These are phyloP conservation scores for Myotis pilosus DNA, from an alignment of 2,797 vertebrate species.

Conservation along the genomic window DNA sequence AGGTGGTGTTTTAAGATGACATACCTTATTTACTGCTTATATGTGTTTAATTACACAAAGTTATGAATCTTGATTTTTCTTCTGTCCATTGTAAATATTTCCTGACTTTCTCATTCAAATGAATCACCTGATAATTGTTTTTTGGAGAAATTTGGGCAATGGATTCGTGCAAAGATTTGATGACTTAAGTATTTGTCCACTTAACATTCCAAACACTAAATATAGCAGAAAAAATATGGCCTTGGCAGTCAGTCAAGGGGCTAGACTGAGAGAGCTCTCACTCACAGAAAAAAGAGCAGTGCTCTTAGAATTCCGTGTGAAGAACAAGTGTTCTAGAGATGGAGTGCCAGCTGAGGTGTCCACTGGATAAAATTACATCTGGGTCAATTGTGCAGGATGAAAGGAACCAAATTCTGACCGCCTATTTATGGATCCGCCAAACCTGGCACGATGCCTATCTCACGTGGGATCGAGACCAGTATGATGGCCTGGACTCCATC, in stretches of 20 bases:
- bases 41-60: background rate
- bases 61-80: background rate
- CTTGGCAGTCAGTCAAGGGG: background rate
- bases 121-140: background rate
- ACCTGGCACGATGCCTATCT: conserved; percentile 95
- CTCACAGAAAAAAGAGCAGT: background rate
- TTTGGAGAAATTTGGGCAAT: conserved; percentile 26
- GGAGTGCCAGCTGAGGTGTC: background rate
- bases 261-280: background rate
- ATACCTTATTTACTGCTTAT: background rate
- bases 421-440: conserved; percentile 96
- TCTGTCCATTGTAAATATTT: background rate
- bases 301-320: background rate
- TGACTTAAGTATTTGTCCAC: background rate
- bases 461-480: conserved; percentile 95
- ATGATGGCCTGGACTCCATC: conserved; percentile 96
- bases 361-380: conserved; percentile 34
- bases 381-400: conserved; percentile 89
- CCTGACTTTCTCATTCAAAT: background rate
- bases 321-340: background rate
- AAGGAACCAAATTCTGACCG: conserved; percentile 95
- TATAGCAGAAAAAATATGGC: background rate
- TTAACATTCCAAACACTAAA: background rate
- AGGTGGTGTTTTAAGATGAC: background rate
- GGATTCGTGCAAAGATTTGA: background rate